phyloP scores from a whole-genome alignment of 2,888 invertebrate genomes.

The Apocheima hispidaria region DNA sequence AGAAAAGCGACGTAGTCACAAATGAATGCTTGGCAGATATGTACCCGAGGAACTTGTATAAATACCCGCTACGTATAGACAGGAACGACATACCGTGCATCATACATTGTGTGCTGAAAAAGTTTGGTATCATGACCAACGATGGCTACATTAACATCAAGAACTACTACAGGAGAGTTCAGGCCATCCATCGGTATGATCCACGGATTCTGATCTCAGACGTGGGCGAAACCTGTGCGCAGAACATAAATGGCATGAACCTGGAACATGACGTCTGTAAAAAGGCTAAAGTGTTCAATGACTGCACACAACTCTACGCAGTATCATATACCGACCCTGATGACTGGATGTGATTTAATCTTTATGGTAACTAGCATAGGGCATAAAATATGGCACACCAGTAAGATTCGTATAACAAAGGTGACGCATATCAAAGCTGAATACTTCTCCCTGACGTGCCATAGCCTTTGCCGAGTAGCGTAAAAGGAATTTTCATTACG shows the following conservation, averaged over 20 bases:
- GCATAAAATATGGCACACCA: constrained; percentile 11
- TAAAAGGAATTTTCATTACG: constrained; percentile 32
- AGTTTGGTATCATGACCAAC: constrained; percentile 80
- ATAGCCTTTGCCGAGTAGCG: constrained; percentile 23
- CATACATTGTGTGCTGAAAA: constrained; percentile 79
- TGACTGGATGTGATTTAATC: constrained; percentile 40
- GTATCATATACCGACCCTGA: constrained; percentile 70
- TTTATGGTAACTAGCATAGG: constrained; percentile 35
- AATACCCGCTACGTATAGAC: constrained; percentile 74
- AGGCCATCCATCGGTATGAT: constrained; percentile 78
- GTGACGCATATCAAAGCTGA: constrained; percentile 11
- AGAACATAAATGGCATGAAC: constrained; percentile 79
- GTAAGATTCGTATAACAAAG: constrained; percentile 8
- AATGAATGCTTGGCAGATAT: constrained; percentile 75
- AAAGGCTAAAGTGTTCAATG: constrained; percentile 81
- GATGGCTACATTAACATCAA: constrained; percentile 76
- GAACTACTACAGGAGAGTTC: constrained; percentile 77
- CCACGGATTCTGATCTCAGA: constrained; percentile 79
- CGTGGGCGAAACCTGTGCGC: constrained; percentile 79
- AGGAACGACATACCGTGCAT: constrained; percentile 79
- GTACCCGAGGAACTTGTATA: constrained; percentile 78
- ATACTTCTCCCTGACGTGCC: constrained; percentile 23
- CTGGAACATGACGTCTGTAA: constrained; percentile 79
- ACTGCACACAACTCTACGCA: constrained; percentile 78
- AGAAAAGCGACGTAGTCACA: constrained; percentile 71